These are phyloP conservation scores for Chrysomela aeneicollis DNA, from an alignment of 2,888 invertebrate species.

Conservation along the genomic window DNA sequence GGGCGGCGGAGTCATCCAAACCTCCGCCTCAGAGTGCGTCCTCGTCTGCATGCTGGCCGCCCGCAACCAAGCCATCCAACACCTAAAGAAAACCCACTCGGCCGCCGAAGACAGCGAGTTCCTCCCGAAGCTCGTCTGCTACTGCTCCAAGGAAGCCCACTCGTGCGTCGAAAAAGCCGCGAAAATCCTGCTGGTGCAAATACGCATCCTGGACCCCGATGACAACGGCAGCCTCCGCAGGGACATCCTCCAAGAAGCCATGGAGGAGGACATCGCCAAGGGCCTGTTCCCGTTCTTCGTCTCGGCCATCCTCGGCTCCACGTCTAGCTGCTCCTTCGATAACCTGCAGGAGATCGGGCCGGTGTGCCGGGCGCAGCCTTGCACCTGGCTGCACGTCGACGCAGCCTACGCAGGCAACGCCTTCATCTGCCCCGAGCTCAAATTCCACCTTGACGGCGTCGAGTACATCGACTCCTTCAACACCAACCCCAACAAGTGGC, in stretches of 20 bases:
- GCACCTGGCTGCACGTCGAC: conserved; percentile 88
- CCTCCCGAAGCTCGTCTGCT: conserved; percentile 79
- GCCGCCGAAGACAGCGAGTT: conserved; percentile 72
- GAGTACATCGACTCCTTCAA: conserved; percentile 87
- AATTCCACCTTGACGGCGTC: conserved; percentile 69
- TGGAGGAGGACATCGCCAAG: conserved; percentile 75
- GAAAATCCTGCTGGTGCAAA: conserved; percentile 77
- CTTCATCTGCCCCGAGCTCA: conserved; percentile 85
- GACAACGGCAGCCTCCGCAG: conserved; percentile 73
- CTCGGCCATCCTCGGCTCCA: conserved; percentile 83
- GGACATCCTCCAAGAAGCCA: conserved; percentile 68
- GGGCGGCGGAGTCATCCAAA: conserved; percentile 84
- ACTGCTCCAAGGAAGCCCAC: conserved; percentile 77
- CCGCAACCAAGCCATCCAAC: conserved; percentile 73
- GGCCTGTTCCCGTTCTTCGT: conserved; percentile 87
- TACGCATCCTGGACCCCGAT: conserved; percentile 76
- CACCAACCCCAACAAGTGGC: conserved; percentile 88
- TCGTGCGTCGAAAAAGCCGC: conserved; percentile 82
- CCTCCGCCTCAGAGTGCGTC: conserved; percentile 85
- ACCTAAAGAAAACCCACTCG: conserved; percentile 66
- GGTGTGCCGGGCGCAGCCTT: conserved; percentile 68
- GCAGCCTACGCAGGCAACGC: conserved; percentile 88
- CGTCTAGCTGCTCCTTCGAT: conserved; percentile 85
- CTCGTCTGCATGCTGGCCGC: conserved; percentile 81
- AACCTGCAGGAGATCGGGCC: conserved; percentile 80